These are phyloP conservation scores for Malurus cyaneus DNA, from an alignment of 2,113 vertebrate species.

Conservation along the genomic window DNA sequence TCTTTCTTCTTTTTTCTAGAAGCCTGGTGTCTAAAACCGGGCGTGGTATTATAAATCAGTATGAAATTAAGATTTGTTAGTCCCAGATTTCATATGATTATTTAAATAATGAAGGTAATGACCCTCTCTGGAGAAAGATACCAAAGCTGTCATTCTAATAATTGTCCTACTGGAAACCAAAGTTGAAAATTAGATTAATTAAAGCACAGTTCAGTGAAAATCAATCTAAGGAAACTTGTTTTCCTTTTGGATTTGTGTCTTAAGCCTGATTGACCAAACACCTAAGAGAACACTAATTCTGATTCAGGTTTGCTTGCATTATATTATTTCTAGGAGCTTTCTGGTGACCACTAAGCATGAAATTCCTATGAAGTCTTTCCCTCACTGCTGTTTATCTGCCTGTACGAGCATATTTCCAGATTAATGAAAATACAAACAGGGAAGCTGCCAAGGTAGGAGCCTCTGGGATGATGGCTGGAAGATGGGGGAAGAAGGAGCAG, in stretches of 20 bases:
- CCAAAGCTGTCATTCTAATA: neutral
- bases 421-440: neutral
- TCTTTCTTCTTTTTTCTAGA: neutral
- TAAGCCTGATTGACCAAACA: neutral
- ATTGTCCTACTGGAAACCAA: slow-evolving; percentile 8
- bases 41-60: neutral
- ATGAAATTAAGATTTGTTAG: slow-evolving; percentile 21
- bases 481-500: neutral
- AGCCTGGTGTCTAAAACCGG: neutral
- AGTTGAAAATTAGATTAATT: neutral
- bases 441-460: neutral
- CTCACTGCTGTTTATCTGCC: neutral
- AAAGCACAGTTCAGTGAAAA: slow-evolving; percentile 19
- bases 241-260: neutral
- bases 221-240: neutral
- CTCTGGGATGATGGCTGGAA: neutral
- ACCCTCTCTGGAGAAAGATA: neutral
- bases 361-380: neutral
- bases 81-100: neutral
- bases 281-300: neutral
- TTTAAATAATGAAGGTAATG: slow-evolving; percentile 19
- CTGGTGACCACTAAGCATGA: neutral
- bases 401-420: neutral
- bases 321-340: neutral
- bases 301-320: neutral